Conservation (phyloP, 2,797 vertebrate species). For the Anabacerthia variegaticeps region DNA sequence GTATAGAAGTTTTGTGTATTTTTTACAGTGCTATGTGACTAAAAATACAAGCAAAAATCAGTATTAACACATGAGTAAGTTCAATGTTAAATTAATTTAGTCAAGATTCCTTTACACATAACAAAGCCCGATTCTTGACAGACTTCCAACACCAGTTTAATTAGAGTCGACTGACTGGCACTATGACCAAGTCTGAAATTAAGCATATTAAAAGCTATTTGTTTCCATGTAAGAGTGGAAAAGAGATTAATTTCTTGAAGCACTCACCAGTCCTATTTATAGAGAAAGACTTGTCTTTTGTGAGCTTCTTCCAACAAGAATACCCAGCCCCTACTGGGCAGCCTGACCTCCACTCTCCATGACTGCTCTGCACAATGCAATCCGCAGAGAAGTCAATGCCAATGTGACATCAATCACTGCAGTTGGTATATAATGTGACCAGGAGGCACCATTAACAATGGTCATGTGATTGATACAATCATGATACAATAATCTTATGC, state of each 20-base stretch:
- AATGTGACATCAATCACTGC: not conserved
- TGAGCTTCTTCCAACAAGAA: not conserved
- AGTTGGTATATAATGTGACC: not conserved
- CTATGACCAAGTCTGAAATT: not conserved
- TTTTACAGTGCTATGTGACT: not conserved
- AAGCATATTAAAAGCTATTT: not conserved
- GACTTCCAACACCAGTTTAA: constrained; percentile 7
- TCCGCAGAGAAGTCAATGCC: not conserved
- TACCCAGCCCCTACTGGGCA: not conserved
- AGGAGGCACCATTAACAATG: not conserved
- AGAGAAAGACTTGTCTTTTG: not conserved
- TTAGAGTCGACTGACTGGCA: not conserved
- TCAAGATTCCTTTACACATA: not conserved
- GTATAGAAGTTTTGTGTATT: not conserved
- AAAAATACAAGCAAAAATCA: not conserved
- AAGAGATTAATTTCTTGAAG: not conserved
- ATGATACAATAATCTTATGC: not conserved
- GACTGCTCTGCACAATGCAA: not conserved
- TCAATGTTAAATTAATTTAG: not conserved
- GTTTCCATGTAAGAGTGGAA: not conserved
- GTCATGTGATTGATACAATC: not conserved
- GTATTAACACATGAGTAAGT: not conserved
- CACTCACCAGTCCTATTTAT: not conserved
- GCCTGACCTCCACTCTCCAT: not conserved
- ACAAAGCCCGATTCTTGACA: not conserved